Evolutionary conservation across 1,140 invertebrate species (phyloP).

Genomic region (Bradysia coprophila): DNA sequence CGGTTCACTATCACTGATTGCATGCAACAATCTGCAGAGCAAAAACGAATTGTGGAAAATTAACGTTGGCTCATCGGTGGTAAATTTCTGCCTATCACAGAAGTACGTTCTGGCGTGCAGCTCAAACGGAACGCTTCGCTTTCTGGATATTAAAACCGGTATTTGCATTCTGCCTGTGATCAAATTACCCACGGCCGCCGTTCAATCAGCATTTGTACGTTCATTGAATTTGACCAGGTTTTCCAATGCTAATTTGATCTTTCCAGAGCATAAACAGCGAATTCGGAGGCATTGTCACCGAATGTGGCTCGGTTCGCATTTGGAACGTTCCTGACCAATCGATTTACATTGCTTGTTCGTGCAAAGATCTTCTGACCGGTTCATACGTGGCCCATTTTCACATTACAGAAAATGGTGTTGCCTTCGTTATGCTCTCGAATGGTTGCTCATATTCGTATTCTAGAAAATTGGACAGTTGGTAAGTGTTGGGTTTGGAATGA

Average conservation of each 20-base stretch:
- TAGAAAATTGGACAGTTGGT: slow-evolving; percentile 13
- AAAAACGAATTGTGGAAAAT: slow-evolving; percentile 8
- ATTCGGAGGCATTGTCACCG: slow-evolving; percentile 17
- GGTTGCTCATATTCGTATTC: slow-evolving; percentile 20
- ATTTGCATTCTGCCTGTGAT: slow-evolving; percentile 16
- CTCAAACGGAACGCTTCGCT: slow-evolving; percentile 17
- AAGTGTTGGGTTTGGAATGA: background rate
- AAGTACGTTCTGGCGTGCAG: slow-evolving; percentile 20
- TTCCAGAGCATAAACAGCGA: slow-evolving; percentile 5
- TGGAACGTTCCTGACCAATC: slow-evolving; percentile 13
- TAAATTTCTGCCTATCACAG: slow-evolving; percentile 18
- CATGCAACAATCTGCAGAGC: too few species aligned
- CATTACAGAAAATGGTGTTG: slow-evolving; percentile 20
- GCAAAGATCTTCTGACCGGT: slow-evolving; percentile 13
- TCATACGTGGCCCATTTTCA: slow-evolving; percentile 13
- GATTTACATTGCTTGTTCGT: slow-evolving; percentile 11
- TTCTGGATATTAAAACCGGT: slow-evolving; percentile 15
- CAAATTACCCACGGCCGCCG: slow-evolving; percentile 10
- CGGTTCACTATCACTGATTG: slow-evolving; percentile 15
- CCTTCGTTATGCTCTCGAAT: slow-evolving; percentile 15
- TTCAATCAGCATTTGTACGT: slow-evolving; percentile 21
- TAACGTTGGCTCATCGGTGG: slow-evolving; percentile 15
- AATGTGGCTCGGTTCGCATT: slow-evolving; percentile 15
- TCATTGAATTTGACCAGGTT: background rate
- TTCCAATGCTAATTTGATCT: background rate